Evolutionary conservation across 2,888 invertebrate species (phyloP).

Genomic region (Gryllus longicercus): DNA sequence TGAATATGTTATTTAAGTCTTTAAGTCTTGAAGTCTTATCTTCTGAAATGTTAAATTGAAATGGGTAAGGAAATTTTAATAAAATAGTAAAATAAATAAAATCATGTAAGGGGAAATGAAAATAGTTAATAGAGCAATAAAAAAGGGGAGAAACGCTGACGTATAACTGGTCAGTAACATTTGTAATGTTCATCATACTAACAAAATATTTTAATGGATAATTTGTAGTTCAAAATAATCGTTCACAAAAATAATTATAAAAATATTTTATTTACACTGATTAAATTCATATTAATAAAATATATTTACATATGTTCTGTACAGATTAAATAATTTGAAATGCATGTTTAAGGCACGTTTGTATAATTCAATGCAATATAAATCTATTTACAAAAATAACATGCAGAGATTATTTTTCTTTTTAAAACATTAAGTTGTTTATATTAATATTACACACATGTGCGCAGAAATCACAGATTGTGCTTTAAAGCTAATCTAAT

Average conservation of each 20-base stretch:
- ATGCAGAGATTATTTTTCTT: background rate
- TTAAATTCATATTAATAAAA: background rate
- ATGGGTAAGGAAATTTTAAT: too few relatives aligned
- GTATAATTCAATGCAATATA: background rate
- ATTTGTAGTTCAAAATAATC: too few relatives aligned
- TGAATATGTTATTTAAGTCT: too few relatives aligned
- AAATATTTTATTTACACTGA: background rate
- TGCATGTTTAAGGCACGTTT: background rate
- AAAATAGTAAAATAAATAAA: too few relatives aligned
- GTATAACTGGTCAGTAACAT: too few relatives aligned
- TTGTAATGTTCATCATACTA: too few relatives aligned
- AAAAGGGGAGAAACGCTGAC: too few relatives aligned
- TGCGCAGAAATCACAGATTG: constrained; percentile 25
- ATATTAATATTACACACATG: background rate
- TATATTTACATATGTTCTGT: background rate
- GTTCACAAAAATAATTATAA: background rate
- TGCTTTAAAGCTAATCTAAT: constrained; percentile 24
- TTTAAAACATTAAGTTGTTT: constrained; percentile 1
- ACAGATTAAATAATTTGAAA: background rate
- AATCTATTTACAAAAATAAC: background rate
- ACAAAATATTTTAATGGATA: too few relatives aligned
- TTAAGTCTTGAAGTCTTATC: too few relatives aligned
- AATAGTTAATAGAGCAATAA: too few relatives aligned
- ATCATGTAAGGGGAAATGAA: too few relatives aligned
- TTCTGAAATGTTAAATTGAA: too few relatives aligned